Percentiles rank a stretch among this genome's conserved stretches.
Evolutionary conservation across 2,113 vertebrate genomes (phyloP).

Genomic region (Myotis lucifugus): DNA sequence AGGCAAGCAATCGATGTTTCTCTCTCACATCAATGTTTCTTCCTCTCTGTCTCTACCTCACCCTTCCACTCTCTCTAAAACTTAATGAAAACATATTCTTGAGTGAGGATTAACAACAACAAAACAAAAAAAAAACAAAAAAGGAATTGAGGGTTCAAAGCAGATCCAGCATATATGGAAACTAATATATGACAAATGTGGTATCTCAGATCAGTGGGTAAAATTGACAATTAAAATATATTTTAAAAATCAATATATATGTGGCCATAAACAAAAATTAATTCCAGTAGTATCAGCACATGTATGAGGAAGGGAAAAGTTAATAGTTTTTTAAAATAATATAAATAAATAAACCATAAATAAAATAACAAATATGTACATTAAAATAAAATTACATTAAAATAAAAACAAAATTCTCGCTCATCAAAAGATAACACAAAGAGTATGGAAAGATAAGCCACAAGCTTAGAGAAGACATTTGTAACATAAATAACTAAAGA

Average conservation of each 20-base stretch:
- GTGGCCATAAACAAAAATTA: not conserved
- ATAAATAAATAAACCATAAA: conserved; percentile 2
- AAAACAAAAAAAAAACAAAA: too few species aligned
- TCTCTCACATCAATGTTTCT: too few species aligned
- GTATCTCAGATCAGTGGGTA: not conserved
- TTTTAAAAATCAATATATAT: not conserved
- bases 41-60: too few species aligned
- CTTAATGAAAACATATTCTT: too few species aligned
- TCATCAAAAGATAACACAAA: not conserved
- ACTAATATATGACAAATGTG: not conserved
- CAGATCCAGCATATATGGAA: not conserved
- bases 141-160: not conserved
- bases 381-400: not conserved
- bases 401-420: not conserved
- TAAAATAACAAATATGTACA: not conserved
- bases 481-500: not conserved
- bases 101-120: too few species aligned
- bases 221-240: not conserved
- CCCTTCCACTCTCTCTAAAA: too few species aligned
- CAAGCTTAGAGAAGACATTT: not conserved
- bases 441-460: not conserved
- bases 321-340: not conserved
- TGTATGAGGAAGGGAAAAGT: not conserved
- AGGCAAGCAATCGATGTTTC: too few species aligned
- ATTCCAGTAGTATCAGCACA: not conserved